Evolutionary conservation across 2,797 vertebrate genomes (phyloP), one percentile per base, ranked within the genome.

Genomic region (Enteromius fasciolatus): DNA sequence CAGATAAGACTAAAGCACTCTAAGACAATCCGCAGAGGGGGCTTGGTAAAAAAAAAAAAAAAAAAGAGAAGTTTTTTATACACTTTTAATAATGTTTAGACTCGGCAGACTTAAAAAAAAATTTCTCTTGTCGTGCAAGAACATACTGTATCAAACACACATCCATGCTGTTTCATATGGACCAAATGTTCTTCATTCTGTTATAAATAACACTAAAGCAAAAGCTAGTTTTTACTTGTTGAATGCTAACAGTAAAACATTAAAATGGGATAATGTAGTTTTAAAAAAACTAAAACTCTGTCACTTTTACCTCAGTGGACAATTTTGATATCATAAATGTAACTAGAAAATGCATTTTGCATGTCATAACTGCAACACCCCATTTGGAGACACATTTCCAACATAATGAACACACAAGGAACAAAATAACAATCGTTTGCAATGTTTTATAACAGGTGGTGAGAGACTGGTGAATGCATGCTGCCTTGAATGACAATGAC

Each of bases 401-500:
- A 61, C 39, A 20, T 76, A 44, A 76, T 63, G 1, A 61, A 46
- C 57, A 14, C 14, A n/a, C 4, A 25, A 64, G 10, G 10, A 66
- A 33, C 44, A 78, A 68, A 67, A 66, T 78, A 36, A 41, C 33
- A 28, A 52, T 39, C n/a, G 39, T 31, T n/a, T 61, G 61, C 18
- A 5, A n/a, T 36, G 25, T 63, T 81, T 73, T 28, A 36, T 73
- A 46, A 64, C 52, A 25, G 69, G 41, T 63, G 9, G 23, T 61
- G 15, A 41, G 66, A 79, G 41, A 78, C 63, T 23, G 36, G 36
- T 57, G 63, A 25, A 12, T 39, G n/a, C 20, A 28, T 18, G 57
- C n/a, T 76, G 8, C n/a, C 15, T 33, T 78, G 28, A 23, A 67
- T 67, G 44, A 66, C 18, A 64, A 66, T 23, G 18, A 54, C 7